Percentiles rank a stretch among this genome's conserved stretches.
phyloP scores from a whole-genome alignment of 2,888 invertebrate species.

The Limnephilus marmoratus region DNA sequence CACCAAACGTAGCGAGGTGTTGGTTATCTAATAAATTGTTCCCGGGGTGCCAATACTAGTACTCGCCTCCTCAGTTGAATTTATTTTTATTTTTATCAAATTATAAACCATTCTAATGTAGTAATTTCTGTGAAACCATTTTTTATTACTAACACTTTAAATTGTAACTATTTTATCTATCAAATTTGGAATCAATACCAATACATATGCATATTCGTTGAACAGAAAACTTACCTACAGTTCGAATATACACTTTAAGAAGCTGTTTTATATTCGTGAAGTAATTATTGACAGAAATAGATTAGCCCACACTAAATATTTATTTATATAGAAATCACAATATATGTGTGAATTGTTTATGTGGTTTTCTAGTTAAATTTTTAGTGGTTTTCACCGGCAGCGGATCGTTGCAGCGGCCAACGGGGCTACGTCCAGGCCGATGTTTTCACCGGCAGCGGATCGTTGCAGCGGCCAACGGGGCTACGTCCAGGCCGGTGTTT shows the following conservation, averaged over 20 bases:
- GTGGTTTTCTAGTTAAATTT: constrained; percentile 35
- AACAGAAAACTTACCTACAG: background rate
- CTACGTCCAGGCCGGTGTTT: background rate
- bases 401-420: background rate
- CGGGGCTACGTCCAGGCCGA: background rate
- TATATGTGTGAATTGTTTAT: constrained; percentile 16
- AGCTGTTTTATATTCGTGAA: background rate
- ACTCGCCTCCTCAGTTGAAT: too few species aligned
- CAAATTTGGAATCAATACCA: too few species aligned
- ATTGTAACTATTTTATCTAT: too few species aligned
- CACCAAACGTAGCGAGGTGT: too few species aligned
- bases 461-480: background rate
- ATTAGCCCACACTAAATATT: background rate
- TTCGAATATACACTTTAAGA: background rate
- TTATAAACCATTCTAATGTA: too few species aligned
- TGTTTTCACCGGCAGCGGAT: background rate
- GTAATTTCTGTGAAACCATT: too few species aligned
- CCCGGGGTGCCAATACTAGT: too few species aligned
- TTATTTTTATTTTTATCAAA: too few species aligned
- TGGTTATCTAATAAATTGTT: too few species aligned
- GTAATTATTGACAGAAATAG: constrained; percentile 2
- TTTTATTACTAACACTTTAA: too few species aligned
- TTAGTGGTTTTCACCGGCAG: background rate
- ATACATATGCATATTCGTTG: too few species aligned
- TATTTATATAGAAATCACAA: constrained; percentile 12